Evolutionary conservation across 2,888 invertebrate species (phyloP), one percentile per base, ranked within the genome.

Genomic region (Megalurothrips usitatus): DNA sequence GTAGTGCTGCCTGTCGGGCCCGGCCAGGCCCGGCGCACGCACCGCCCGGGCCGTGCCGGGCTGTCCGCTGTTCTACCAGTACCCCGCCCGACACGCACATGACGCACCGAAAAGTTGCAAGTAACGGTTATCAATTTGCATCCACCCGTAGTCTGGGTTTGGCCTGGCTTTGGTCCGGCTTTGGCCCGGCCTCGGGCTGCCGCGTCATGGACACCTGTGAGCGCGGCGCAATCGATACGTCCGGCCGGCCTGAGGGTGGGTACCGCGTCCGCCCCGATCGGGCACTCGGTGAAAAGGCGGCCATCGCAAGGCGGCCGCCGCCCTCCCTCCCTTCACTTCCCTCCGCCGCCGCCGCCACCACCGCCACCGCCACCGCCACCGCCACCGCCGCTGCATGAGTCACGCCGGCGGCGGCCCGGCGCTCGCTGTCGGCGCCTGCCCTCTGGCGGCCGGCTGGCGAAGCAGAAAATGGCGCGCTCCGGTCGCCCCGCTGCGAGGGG

Each of bases 121-220:
- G 58, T 58, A 58, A 58, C 58, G 58, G 58, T 14, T 14, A 58
- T 58, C 58, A 9, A 58, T 58, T 58, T 58, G 58, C 58, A 58
- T 58, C 19, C 19, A 9, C 17, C 58, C 58, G 58, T 19, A 6
- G 58, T 17, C 14, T 19, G 58, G 19, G 14, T 17, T 11, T 52
- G 52, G 52, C 52, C 14, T 52, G 19, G 58, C 58, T 17, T 43
- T 1, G 58, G 58, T 17, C 14, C 10, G 19, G 52, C 52, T 17
- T 58, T 0, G 19, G 19, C 58, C 58, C 14, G 58, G 34, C 6
- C 6, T 43, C 6, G 34, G 34, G 3, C 34, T 58, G 58, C 58
- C 17, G 58, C 58, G 58, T 58, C 58, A 58, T 58, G 58, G 58
- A 58, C 58, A 58, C 58, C 58, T 58, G 58, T 58, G 58, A 17